phyloP scores from a whole-genome alignment of 2,113 vertebrate genomes.

The Pelecanus crispus region DNA sequence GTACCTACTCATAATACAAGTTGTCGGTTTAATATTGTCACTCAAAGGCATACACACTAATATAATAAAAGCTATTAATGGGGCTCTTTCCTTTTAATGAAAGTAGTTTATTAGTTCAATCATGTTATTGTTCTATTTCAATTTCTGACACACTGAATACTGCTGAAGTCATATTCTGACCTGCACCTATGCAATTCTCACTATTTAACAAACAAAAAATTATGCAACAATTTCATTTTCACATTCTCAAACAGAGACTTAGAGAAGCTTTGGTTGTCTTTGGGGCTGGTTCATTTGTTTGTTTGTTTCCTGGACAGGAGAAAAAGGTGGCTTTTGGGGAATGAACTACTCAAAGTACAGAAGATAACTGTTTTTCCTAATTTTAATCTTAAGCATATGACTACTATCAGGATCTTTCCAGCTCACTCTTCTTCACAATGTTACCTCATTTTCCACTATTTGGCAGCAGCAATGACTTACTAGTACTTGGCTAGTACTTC shows the following conservation, averaged over 20 bases:
- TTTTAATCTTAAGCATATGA: not conserved
- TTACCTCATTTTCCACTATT: not conserved
- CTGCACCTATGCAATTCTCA: not conserved
- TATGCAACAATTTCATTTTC: not conserved
- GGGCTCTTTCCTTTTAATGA: not conserved
- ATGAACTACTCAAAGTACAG: not conserved
- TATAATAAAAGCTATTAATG: not conserved
- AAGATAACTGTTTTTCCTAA: not conserved
- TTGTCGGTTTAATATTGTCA: constrained; percentile 46
- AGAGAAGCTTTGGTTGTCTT: not conserved
- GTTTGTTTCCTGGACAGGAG: not conserved
- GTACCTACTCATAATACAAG: constrained; percentile 50
- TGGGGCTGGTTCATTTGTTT: not conserved
- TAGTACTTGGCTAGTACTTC: not conserved
- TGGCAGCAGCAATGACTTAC: not conserved
- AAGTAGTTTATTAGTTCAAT: not conserved
- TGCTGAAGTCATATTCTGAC: not conserved
- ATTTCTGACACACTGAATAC: not conserved
- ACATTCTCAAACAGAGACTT: not conserved
- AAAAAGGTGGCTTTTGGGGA: not conserved
- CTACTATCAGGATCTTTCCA: not conserved
- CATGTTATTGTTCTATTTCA: not conserved
- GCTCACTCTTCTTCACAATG: not conserved
- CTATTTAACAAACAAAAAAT: not conserved
- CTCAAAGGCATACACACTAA: constrained; percentile 12